These are phyloP conservation scores for Abscondita cerata DNA, from an alignment of 2,888 invertebrate genomes.

Conservation along the genomic window DNA sequence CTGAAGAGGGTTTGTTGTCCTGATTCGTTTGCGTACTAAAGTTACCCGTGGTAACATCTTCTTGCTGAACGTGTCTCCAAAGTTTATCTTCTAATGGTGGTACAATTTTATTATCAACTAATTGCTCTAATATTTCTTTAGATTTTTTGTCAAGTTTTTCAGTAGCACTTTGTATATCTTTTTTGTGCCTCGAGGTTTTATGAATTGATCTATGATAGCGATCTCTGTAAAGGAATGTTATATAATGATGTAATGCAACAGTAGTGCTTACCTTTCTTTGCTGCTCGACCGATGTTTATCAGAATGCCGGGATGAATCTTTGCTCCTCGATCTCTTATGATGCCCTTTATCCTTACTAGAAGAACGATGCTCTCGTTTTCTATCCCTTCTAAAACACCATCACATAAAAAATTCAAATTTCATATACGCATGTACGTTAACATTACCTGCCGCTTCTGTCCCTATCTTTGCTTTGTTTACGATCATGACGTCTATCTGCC, in stretches of 20 bases:
- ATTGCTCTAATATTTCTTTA: constrained; percentile 57
- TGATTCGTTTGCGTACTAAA: too few species aligned
- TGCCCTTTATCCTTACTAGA: constrained; percentile 42
- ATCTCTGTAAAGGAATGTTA: constrained; percentile 34
- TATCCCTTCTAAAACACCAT: constrained; percentile 11
- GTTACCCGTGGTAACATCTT: constrained; percentile 54
- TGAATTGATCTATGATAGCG: constrained; percentile 52
- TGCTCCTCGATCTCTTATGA: constrained; percentile 45
- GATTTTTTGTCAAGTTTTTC: constrained; percentile 57
- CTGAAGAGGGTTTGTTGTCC: too few species aligned
- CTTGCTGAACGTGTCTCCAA: constrained; percentile 62
- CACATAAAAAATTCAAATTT: neutral
- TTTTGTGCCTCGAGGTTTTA: constrained; percentile 56
- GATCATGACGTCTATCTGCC: constrained; percentile 29
- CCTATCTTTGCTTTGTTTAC: constrained; percentile 34
- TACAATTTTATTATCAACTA: constrained; percentile 58
- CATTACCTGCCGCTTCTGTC: constrained; percentile 28
- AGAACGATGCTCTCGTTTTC: constrained; percentile 36
- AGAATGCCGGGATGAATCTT: constrained; percentile 45
- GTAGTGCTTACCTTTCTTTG: constrained; percentile 43
- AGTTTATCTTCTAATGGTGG: constrained; percentile 62
- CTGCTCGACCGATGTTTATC: constrained; percentile 51
- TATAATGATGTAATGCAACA: neutral
- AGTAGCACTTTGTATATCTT: constrained; percentile 47
- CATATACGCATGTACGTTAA: neutral